Percentiles rank a stretch among this genome's conserved stretches.
Conservation (phyloP, 2,797 vertebrate genomes). For the Forpus xanthops region DNA sequence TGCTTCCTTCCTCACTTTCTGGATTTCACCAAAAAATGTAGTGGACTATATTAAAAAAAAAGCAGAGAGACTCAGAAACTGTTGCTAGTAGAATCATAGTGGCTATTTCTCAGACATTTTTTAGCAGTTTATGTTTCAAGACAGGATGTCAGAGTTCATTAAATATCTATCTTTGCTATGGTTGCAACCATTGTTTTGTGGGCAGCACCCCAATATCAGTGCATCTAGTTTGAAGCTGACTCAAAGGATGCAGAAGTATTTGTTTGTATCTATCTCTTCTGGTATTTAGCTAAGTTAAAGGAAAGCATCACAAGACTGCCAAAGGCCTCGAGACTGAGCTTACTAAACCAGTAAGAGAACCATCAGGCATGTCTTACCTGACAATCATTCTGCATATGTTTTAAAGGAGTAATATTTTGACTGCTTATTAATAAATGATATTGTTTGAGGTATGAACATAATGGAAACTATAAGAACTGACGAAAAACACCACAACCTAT, state of each 20-base stretch:
- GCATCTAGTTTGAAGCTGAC: background rate
- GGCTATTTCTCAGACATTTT: background rate
- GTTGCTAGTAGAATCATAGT: background rate
- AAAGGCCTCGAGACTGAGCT: background rate
- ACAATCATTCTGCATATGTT: background rate
- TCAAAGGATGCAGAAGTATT: background rate
- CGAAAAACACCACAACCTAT: background rate
- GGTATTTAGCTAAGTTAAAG: background rate
- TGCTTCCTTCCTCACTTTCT: background rate
- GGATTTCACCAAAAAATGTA: background rate
- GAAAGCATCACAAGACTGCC: background rate
- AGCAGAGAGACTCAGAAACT: background rate
- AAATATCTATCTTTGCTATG: background rate
- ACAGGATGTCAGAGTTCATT: background rate
- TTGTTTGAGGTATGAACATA: background rate
- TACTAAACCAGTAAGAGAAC: background rate
- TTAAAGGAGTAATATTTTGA: background rate
- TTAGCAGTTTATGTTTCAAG: background rate
- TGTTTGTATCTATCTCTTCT: background rate
- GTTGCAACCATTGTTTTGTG: background rate
- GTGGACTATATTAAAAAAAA: background rate
- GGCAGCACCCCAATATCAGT: background rate
- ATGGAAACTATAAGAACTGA: background rate
- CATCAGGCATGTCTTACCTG: background rate
- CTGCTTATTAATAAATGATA: background rate